These are phyloP conservation scores for Panopea generosa DNA, from an alignment of 2,888 invertebrate species.

Conservation along the genomic window DNA sequence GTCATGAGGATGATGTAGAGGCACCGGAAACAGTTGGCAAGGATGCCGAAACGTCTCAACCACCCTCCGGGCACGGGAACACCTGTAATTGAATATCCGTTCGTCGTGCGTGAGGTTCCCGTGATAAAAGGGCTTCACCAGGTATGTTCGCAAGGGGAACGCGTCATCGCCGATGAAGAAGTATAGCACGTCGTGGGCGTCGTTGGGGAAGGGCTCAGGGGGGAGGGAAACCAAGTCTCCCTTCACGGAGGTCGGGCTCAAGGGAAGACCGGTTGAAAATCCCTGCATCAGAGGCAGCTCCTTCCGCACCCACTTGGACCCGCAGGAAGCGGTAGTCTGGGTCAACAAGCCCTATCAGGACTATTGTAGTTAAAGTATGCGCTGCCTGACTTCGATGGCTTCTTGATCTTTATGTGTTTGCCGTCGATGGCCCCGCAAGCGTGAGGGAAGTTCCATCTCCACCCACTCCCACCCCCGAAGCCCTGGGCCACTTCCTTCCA, in stretches of 20 bases:
- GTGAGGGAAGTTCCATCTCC: too few relatives aligned
- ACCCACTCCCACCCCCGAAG: not conserved
- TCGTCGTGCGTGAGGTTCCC: too few relatives aligned
- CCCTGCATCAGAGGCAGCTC: not conserved
- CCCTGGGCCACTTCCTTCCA: slow-evolving; percentile 18
- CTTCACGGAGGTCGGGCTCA: too few relatives aligned
- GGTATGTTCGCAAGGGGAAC: slow-evolving; percentile 1
- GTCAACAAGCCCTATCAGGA: not conserved
- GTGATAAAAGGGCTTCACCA: not conserved
- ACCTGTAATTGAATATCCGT: too few relatives aligned
- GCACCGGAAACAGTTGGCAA: slow-evolving; percentile 7
- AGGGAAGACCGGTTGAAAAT: slow-evolving; percentile 9
- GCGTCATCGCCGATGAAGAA: slow-evolving; percentile 2
- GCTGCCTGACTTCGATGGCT: not conserved
- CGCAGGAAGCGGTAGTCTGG: not conserved
- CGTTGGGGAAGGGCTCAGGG: not conserved
- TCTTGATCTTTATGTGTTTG: too few relatives aligned
- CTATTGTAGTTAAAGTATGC: not conserved
- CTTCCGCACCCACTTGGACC: too few relatives aligned
- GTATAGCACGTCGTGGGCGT: not conserved
- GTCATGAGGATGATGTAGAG: slow-evolving; percentile 4
- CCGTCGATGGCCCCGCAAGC: too few relatives aligned
- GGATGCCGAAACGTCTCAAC: slow-evolving; percentile 1
- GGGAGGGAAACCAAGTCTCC: not conserved
- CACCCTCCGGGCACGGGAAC: not conserved